phyloP scores from a whole-genome alignment of 2,113 vertebrate species.

The Taurulus bubalis region DNA sequence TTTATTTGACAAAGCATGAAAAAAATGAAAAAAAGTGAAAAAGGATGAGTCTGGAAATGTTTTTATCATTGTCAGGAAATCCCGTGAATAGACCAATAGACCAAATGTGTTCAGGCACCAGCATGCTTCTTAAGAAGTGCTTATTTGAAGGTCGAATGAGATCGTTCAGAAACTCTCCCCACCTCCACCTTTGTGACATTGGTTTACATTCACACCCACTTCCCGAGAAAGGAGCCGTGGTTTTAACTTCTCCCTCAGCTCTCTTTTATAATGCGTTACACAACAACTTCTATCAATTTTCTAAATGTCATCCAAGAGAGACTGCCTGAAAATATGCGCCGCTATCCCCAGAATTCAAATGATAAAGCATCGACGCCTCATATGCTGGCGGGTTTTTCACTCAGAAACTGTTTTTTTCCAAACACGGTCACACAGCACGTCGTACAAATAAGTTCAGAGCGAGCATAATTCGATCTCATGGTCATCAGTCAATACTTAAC shows the following conservation, averaged over 20 bases:
- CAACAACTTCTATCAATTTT: neutral
- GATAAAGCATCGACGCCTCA: neutral
- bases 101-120: neutral
- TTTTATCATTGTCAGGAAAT: conserved; percentile 1
- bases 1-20: neutral
- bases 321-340: neutral
- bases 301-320: neutral
- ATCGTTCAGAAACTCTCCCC: neutral
- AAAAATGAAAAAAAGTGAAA: neutral
- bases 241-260: neutral
- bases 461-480: neutral
- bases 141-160: neutral
- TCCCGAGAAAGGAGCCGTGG: neutral
- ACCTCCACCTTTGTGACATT: neutral
- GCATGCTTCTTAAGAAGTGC: neutral
- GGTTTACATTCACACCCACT: neutral
- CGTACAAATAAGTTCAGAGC: neutral
- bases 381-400: neutral
- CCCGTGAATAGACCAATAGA: neutral
- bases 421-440: neutral
- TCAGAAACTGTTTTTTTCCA: neutral
- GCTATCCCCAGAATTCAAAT: neutral
- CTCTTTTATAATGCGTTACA: neutral
- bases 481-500: neutral
- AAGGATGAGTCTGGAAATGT: neutral